A percentile compares a stretch with the other conserved stretches of the same genome.
Conservation (phyloP, 2,113 vertebrate species). For the Cochlearius cochlearius region DNA sequence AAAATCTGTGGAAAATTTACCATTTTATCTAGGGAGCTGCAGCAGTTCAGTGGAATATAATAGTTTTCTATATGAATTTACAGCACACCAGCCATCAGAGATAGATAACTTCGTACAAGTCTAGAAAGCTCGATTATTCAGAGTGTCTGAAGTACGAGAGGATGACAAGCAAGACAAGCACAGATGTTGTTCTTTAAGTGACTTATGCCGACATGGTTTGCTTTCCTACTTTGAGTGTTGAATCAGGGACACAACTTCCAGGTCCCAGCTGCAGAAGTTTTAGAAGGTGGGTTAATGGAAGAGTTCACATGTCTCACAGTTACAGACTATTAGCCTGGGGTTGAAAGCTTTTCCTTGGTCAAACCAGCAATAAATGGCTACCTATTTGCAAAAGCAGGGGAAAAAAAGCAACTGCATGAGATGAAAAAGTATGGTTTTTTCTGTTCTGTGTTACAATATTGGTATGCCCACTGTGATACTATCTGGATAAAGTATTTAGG, state of each 20-base stretch:
- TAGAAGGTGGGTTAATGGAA: not conserved
- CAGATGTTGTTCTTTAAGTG: conserved; percentile 38
- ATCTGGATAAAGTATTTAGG: not conserved
- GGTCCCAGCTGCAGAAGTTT: not conserved
- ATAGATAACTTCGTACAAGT: conserved; percentile 44
- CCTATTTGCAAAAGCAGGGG: not conserved
- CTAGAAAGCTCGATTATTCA: conserved; percentile 29
- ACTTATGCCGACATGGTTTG: conserved; percentile 42
- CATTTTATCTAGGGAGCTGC: conserved; percentile 52
- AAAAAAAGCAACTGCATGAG: not conserved
- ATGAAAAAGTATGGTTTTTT: not conserved
- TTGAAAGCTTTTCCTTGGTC: not conserved
- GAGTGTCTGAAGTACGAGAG: not conserved
- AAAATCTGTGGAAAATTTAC: conserved; percentile 56
- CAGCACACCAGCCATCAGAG: not conserved
- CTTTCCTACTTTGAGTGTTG: conserved; percentile 16
- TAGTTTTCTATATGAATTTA: conserved; percentile 62
- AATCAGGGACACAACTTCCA: not conserved
- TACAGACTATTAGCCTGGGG: not conserved
- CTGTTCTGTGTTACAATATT: not conserved
- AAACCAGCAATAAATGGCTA: not conserved
- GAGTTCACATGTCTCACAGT: not conserved
- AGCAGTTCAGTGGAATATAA: conserved; percentile 42
- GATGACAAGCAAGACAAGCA: conserved; percentile 36
- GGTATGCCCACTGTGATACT: not conserved